Evolutionary conservation across 2,888 invertebrate species (phyloP), one percentile per base, ranked within the genome.

Genomic region (Hemithea aestivaria): DNA sequence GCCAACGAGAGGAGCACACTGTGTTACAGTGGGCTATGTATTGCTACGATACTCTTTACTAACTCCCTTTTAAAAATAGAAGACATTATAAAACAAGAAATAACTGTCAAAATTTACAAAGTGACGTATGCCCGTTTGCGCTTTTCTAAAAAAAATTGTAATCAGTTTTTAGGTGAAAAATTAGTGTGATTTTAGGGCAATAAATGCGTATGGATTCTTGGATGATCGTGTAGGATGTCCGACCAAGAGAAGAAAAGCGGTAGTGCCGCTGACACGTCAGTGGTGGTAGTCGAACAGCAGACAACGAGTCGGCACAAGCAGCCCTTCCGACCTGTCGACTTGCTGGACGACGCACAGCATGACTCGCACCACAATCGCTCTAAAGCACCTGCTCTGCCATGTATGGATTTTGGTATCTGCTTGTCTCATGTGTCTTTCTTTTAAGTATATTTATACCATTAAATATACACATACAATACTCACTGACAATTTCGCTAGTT

Each of bases 91-190:
- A 76, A 75, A 74, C 62, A 73, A 71, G 48, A 62, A 74, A 55
- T 56, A 53, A 35, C 48, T 73, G 84, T 81, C 84, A 80, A 83
- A 83, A 78, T 80, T 66, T 66, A 59, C 58, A 66, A 62, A 65
- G 73, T 80, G 80, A 82, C 80, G 62, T 78, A 71, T 74, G 61
- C 56, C 56, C 58, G 62, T 66, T 58, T 67, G 62, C 67, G 68
- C 54, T 63, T 69, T 69, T 66, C 53, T 9, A 41, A 56, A 63
- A 72, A 62, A 70, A 77, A 73, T 66, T 66, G 61, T 64, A 62
- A 56, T 59, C 60, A 56, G 52, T 63, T 66, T 43, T 62, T 59
- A 63, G 61, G 63, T 67, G 56, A 66, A 56, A 75, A 73, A 71
- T 71, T 69, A 57, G 60, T 59, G 60, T 66, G 56, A 58, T 61